Percentiles rank a stretch among this genome's conserved stretches.
Evolutionary conservation across 2,797 vertebrate species (phyloP).

Genomic region (Hybognathus amarus): DNA sequence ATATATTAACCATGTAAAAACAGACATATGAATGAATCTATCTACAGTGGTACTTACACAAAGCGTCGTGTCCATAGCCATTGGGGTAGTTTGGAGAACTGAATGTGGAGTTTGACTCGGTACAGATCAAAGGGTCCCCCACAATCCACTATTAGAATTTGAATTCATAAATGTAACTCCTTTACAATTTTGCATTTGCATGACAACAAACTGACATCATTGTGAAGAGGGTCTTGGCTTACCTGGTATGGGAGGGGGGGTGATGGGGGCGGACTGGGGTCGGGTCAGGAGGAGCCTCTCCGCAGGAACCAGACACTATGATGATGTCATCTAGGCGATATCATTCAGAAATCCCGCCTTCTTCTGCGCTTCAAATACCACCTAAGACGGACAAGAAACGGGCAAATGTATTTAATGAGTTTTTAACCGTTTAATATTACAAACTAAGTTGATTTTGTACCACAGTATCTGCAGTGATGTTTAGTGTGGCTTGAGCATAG

Average conservation of each 20-base stretch:
- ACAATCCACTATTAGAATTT: conserved; percentile 47
- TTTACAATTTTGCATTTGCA: background rate
- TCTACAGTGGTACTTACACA: conserved; percentile 39
- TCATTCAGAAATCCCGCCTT: conserved; percentile 69
- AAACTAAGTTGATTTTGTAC: conserved; percentile 46
- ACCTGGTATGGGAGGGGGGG: conserved; percentile 77
- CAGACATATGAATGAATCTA: too few species aligned
- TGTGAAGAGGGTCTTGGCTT: conserved; percentile 17
- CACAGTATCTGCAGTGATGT: conserved; percentile 74
- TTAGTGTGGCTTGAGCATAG: conserved; percentile 87
- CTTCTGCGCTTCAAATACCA: conserved; percentile 86
- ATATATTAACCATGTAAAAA: too few species aligned
- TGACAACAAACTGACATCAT: too few species aligned
- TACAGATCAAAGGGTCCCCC: conserved; percentile 57
- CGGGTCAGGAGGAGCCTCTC: conserved; percentile 78
- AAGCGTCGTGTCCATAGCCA: conserved; percentile 24
- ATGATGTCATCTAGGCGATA: conserved; percentile 90
- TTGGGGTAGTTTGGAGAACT: conserved; percentile 55
- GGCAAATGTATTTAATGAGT: background rate
- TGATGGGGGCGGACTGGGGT: conserved; percentile 78
- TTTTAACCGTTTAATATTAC: background rate
- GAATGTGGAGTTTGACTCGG: conserved; percentile 53
- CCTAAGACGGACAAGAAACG: conserved; percentile 67
- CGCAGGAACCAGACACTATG: conserved; percentile 79
- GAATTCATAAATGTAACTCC: background rate